Conservation (phyloP, 2,113 vertebrate species). For the Brachirus orientalis region DNA sequence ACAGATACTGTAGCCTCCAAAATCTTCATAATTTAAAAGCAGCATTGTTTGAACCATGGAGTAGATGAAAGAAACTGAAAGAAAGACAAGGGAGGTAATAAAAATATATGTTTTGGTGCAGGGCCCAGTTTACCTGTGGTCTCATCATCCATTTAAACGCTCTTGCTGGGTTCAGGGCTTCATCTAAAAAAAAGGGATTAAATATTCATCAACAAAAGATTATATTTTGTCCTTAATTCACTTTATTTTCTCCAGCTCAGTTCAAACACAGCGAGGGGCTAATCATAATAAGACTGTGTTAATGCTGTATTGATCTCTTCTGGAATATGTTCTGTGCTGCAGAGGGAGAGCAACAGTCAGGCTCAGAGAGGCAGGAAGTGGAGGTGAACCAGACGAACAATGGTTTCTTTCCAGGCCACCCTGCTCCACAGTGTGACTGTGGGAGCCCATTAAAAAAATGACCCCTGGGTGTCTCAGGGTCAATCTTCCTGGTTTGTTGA, state of each 20-base stretch:
- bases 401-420: constrained; percentile 30
- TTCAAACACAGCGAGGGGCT: neutral
- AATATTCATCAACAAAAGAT: neutral
- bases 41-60: too few relatives aligned
- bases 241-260: neutral
- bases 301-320: constrained; percentile 12
- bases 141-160: too few relatives aligned
- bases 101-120: too few relatives aligned
- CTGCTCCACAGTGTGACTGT: constrained; percentile 4
- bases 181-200: neutral
- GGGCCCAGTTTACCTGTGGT: too few relatives aligned
- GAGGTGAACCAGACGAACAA: constrained; percentile 29
- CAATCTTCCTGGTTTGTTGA: constrained; percentile 43
- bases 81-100: too few relatives aligned
- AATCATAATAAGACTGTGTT: neutral
- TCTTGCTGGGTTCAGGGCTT: neutral
- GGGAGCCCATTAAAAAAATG: constrained; percentile 13
- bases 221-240: neutral
- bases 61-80: too few relatives aligned
- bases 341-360: neutral
- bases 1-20: too few relatives aligned
- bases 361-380: neutral
- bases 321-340: neutral
- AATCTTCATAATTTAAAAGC: too few relatives aligned
- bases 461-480: constrained; percentile 23